Base-by-base conservation (phyloP, 2,888 invertebrate genomes). In the Drosophila mercatorum region DNA sequence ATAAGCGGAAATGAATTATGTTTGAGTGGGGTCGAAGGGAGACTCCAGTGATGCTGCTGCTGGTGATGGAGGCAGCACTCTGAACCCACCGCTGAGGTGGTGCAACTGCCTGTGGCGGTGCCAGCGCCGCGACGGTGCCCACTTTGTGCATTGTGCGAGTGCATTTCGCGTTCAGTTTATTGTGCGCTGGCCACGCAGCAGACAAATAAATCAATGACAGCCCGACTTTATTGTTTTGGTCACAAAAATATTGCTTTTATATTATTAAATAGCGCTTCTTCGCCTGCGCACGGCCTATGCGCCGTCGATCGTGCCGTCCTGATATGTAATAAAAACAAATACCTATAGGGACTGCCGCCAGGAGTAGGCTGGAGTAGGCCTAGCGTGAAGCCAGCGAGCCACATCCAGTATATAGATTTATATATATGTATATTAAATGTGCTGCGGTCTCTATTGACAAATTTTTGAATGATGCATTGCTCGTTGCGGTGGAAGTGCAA, bases 1-100 rank as follows among this genome's bases (percentile, higher is more conserved):
- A 91, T 91, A 89, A 91, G 84, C 90, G 91, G 91, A 91, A 90
- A 91, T 91, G 90, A 91, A 91, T 91, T 91, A 91, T 91, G 91
- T 90, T 81, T 75, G 73, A 75, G 69, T 72, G 63, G 60, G 53
- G 66, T 14, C 5, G 40, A 8, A 3, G 59, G 34, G 58, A 56
- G 49, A 61, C 46, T 41, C 44, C 36, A 17, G 34, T 58, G 51
- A 10, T 31, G 28, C 36, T n/a, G 46, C 46, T 28, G 14, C 17
- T 53, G 46, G 6, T 26, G 4, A 17, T 67, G 73, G 53, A 63
- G 62, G 51, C 64, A 44, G 53, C 47, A 46, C 34, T 36, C 55
- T 59, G 78, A 62, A 65, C 75, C 76, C 83, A 79, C 81, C 81
- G 77, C 69, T 81, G 73, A 84, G 83, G 86, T 85, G 61, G 70